A percentile compares a stretch with the other conserved stretches of the same genome.
These are phyloP conservation scores for Columbina picui DNA, from an alignment of 2,113 vertebrate genomes.

Conservation along the genomic window DNA sequence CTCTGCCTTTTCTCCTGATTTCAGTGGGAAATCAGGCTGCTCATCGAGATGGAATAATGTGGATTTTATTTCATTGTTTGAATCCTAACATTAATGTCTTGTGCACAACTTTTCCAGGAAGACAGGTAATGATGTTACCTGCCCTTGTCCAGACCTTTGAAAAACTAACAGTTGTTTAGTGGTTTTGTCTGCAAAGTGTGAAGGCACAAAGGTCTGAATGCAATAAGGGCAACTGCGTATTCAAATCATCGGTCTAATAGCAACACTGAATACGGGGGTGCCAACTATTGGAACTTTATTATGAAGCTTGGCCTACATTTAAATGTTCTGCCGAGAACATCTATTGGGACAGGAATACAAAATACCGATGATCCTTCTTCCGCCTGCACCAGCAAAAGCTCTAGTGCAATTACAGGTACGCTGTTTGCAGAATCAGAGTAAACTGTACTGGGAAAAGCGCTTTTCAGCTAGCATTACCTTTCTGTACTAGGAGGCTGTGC, in stretches of 20 bases:
- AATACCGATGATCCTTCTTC: rapidly evolving
- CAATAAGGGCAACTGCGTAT: neutral
- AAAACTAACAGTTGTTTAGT: neutral
- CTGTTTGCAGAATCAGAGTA: neutral
- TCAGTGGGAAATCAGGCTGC: neutral
- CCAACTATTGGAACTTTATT: neutral
- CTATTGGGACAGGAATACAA: neutral
- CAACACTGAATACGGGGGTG: neutral
- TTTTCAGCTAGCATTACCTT: neutral
- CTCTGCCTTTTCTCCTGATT: neutral
- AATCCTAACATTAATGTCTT: neutral
- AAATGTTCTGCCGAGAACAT: neutral
- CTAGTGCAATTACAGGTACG: neutral
- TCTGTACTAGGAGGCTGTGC: neutral
- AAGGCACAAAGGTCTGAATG: neutral
- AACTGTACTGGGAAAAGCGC: neutral
- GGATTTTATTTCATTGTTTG: neutral
- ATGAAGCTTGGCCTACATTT: neutral
- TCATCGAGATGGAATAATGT: neutral
- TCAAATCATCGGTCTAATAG: neutral
- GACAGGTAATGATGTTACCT: neutral
- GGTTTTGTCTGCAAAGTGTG: neutral
- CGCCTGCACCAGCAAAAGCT: neutral
- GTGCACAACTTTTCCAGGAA: neutral
- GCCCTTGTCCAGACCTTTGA: neutral